Conservation (phyloP, 2,113 vertebrate genomes). For the Eulemur rufifrons region DNA sequence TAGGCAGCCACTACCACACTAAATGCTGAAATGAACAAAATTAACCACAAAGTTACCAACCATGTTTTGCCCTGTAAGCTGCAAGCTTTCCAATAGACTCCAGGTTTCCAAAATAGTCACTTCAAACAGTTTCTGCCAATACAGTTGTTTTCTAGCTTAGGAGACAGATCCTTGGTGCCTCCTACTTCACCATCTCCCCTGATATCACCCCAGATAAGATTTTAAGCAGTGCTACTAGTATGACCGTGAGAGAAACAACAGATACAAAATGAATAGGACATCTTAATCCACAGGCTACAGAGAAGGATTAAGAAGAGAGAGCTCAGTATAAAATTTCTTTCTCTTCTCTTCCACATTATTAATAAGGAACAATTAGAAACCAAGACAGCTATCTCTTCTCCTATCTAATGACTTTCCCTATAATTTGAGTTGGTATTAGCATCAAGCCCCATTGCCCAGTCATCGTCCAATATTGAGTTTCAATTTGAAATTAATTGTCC, state of each 20-base stretch:
- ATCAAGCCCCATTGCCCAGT: neutral
- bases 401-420: neutral
- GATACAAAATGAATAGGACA: neutral
- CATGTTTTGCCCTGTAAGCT: neutral
- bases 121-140: neutral
- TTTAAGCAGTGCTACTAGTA: neutral
- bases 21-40: neutral
- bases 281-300: neutral
- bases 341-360: neutral
- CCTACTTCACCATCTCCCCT: neutral
- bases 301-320: neutral
- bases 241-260: neutral
- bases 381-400: neutral
- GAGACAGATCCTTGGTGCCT: neutral
- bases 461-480: neutral
- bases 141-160: neutral
- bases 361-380: neutral
- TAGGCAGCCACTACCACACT: neutral
- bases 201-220: neutral
- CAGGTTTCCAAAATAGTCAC: neutral
- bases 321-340: neutral
- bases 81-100: neutral
- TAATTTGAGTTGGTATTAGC: neutral
- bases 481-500: neutral
- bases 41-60: neutral